These are phyloP conservation scores for Merops nubicus DNA, from an alignment of 2,113 vertebrate genomes.

Conservation along the genomic window DNA sequence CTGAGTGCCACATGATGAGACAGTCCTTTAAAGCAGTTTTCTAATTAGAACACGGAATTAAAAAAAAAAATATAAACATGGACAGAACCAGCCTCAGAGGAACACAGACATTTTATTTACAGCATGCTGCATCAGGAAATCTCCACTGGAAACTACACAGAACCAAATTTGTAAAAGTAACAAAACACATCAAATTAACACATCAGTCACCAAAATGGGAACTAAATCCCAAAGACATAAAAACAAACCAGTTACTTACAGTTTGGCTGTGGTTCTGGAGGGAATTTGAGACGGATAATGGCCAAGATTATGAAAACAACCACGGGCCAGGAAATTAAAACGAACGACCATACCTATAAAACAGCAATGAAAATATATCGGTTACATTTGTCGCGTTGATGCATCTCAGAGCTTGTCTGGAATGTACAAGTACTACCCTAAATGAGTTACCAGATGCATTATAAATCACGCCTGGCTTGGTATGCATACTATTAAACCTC, in stretches of 20 bases:
- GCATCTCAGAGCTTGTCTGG: not conserved
- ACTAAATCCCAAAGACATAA: not conserved
- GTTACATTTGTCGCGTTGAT: not conserved
- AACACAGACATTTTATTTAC: conserved; percentile 21
- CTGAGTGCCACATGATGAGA: not conserved
- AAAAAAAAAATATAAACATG: not conserved
- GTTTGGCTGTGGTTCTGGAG: conserved; percentile 76
- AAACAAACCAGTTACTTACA: conserved; percentile 84
- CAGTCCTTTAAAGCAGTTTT: not conserved
- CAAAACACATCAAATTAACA: not conserved
- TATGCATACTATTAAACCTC: conserved; percentile 6
- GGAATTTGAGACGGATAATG: conserved; percentile 88
- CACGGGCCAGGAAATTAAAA: conserved; percentile 89
- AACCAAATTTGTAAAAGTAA: conserved; percentile 28
- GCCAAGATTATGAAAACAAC: conserved; percentile 93
- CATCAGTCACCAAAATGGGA: conserved; percentile 43
- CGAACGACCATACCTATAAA: conserved; percentile 90
- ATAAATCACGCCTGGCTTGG: conserved; percentile 1
- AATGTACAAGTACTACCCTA: not conserved
- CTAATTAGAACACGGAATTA: conserved; percentile 11
- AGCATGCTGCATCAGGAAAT: not conserved
- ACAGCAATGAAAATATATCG: conserved; percentile 58
- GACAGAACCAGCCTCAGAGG: not conserved
- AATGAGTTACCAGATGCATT: not conserved
- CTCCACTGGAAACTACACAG: not conserved